phyloP scores from a whole-genome alignment of 2,113 vertebrate genomes.

The Entomyzon cyanotis region DNA sequence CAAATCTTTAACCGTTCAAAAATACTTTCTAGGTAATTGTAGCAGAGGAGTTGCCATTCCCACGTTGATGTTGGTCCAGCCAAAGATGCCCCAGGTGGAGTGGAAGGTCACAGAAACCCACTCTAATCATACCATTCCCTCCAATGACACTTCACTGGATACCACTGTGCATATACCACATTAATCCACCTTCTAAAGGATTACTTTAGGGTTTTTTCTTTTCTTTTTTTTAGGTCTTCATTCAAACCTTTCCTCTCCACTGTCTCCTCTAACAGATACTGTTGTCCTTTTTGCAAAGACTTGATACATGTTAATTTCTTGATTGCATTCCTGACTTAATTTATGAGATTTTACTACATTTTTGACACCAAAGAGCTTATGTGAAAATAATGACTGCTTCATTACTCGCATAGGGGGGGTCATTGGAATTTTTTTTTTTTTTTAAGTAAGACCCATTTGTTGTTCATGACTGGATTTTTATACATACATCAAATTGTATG shows the following conservation, averaged over 20 bases:
- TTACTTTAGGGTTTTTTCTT: fast-evolving
- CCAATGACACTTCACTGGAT: background rate
- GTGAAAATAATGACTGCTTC: background rate
- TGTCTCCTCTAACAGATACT: background rate
- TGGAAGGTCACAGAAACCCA: background rate
- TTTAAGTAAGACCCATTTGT: background rate
- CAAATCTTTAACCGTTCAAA: background rate
- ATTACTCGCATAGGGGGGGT: background rate
- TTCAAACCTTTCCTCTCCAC: background rate
- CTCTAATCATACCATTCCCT: background rate
- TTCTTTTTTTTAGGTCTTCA: background rate
- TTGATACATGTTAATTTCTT: background rate
- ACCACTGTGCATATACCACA: too few species aligned
- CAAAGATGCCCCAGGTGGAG: background rate
- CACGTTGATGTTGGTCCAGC: background rate
- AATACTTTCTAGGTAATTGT: background rate
- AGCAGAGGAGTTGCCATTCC: background rate
- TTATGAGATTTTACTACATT: background rate
- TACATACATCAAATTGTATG: background rate
- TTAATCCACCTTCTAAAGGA: background rate
- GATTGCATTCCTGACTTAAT: background rate
- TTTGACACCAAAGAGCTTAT: background rate
- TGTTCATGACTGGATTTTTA: background rate
- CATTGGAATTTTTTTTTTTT: background rate
- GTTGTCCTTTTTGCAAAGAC: background rate